Percentiles rank a stretch among this genome's conserved stretches.
These are phyloP conservation scores for Ammodytes dubius DNA, from an alignment of 2,113 vertebrate genomes.

Conservation along the genomic window DNA sequence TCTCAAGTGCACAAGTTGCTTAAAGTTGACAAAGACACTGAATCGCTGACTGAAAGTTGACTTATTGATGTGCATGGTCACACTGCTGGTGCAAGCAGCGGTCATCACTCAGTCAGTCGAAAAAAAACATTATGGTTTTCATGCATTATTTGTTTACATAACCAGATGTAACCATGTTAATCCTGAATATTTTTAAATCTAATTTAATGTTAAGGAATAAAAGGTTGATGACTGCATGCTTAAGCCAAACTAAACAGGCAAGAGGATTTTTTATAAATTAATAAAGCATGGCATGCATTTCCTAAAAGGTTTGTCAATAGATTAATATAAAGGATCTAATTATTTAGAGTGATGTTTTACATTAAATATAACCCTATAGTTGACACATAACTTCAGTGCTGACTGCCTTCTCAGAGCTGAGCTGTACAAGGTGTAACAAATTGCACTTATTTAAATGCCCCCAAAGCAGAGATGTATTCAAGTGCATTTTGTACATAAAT, in stretches of 20 bases:
- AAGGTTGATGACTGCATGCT: slow-evolving; percentile 2
- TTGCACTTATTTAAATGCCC: neutral
- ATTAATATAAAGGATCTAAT: slow-evolving; percentile 11
- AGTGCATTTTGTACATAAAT: slow-evolving; percentile 12
- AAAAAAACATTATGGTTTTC: slow-evolving; percentile 5
- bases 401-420: neutral
- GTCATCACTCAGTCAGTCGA: slow-evolving; percentile 6
- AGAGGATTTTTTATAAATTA: slow-evolving; percentile 13
- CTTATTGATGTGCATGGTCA: neutral
- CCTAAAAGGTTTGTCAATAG: slow-evolving; percentile 16
- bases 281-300: slow-evolving; percentile 28
- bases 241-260: slow-evolving; percentile 22
- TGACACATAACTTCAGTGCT: neutral
- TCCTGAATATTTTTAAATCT: slow-evolving; percentile 3
- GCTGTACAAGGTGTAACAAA: neutral
- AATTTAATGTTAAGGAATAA: slow-evolving; percentile 1
- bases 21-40: slow-evolving; percentile 2
- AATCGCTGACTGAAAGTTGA: neutral
- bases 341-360: slow-evolving; percentile 5
- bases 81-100: neutral
- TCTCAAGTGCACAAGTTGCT: neutral
- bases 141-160: slow-evolving; percentile 13
- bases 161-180: neutral
- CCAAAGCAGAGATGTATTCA: neutral
- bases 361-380: slow-evolving; percentile 2